These are phyloP conservation scores for Eristalis intricaria DNA, from an alignment of 2,888 invertebrate species.

Conservation along the genomic window DNA sequence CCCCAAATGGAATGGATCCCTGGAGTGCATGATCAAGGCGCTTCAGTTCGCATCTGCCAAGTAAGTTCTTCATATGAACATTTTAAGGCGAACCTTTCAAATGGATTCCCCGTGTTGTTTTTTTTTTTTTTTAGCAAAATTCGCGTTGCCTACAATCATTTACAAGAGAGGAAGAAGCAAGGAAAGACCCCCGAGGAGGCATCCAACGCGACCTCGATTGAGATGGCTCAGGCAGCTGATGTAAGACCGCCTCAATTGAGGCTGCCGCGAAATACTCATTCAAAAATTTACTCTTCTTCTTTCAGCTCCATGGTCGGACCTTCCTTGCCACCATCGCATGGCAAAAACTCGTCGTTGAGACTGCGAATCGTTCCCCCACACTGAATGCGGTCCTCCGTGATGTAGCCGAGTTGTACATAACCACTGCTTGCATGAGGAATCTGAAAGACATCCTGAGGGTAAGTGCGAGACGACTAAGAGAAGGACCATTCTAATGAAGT, in stretches of 20 bases:
- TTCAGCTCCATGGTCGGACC: slow-evolving; percentile 91
- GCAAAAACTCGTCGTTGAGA: slow-evolving; percentile 82
- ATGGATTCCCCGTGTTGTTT: background rate
- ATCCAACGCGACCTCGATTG: slow-evolving; percentile 92
- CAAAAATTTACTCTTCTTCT: slow-evolving; percentile 72
- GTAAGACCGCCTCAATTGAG: slow-evolving; percentile 79
- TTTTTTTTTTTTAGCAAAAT: slow-evolving; percentile 84
- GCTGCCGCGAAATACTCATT: background rate
- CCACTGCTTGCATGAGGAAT: slow-evolving; percentile 88
- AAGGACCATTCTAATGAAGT: background rate
- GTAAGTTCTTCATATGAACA: slow-evolving; percentile 75
- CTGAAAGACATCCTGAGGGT: slow-evolving; percentile 92
- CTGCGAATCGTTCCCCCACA: slow-evolving; percentile 83
- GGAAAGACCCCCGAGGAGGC: slow-evolving; percentile 88
- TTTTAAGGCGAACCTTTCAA: background rate
- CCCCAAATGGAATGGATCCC: slow-evolving; percentile 74
- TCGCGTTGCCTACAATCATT: slow-evolving; percentile 85
- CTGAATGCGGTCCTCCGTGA: slow-evolving; percentile 86
- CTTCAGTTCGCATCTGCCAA: slow-evolving; percentile 81
- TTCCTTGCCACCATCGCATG: slow-evolving; percentile 89
- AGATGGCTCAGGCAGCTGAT: slow-evolving; percentile 90
- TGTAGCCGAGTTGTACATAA: slow-evolving; percentile 89
- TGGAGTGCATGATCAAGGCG: slow-evolving; percentile 78
- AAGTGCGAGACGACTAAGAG: slow-evolving; percentile 73
- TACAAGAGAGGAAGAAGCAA: slow-evolving; percentile 84